phyloP scores from a whole-genome alignment of 2,113 vertebrate genomes.

The Apodemus speciosus region DNA sequence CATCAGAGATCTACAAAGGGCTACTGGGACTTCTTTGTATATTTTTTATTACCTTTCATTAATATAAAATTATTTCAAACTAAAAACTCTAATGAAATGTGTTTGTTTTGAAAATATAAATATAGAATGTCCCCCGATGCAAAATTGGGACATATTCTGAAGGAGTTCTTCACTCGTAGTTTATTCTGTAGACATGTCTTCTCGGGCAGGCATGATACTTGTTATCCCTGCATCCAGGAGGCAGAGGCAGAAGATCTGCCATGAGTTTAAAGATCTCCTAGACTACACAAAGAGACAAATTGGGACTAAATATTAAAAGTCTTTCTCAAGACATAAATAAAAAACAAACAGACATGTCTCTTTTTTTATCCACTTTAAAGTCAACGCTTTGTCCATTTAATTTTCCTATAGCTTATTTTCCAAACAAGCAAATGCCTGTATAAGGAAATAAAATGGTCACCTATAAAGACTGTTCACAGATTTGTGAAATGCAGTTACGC shows the following conservation, averaged over 20 bases:
- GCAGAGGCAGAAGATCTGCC: background rate
- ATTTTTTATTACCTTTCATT: background rate
- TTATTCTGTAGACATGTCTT: background rate
- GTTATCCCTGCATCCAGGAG: background rate
- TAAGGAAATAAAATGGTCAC: constrained; percentile 59
- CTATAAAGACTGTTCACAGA: constrained; percentile 61
- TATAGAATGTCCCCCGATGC: background rate
- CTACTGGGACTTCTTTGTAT: background rate
- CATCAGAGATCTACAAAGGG: background rate
- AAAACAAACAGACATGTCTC: background rate
- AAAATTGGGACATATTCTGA: background rate
- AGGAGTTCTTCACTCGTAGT: background rate
- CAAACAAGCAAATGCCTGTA: constrained; percentile 23
- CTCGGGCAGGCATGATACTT: background rate
- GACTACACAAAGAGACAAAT: background rate
- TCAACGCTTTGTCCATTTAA: constrained; percentile 44
- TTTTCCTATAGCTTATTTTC: constrained; percentile 59
- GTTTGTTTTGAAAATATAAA: constrained; percentile 14
- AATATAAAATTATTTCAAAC: constrained; percentile 39
- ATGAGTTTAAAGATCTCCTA: background rate
- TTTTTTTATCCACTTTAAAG: constrained; percentile 11
- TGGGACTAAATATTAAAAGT: background rate
- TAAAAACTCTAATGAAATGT: background rate
- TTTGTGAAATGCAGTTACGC: constrained; percentile 58
- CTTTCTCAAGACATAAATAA: background rate